Evolutionary conservation across 2,888 invertebrate species (phyloP).

Genomic region (Cylindroiulus punctatus): DNA sequence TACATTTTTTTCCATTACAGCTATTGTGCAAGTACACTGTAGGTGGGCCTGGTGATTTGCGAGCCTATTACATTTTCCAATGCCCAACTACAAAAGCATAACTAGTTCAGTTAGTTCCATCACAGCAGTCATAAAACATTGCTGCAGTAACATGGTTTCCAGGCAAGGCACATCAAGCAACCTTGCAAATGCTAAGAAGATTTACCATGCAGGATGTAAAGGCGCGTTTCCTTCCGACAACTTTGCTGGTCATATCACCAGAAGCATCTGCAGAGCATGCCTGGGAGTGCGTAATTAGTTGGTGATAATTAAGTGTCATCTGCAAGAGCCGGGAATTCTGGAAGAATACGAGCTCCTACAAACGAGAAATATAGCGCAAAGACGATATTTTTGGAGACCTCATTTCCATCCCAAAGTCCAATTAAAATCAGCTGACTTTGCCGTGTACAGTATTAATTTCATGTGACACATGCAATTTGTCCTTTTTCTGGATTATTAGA

Average conservation of each 20-base stretch:
- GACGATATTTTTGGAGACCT: too few species aligned
- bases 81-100: background rate
- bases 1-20: background rate
- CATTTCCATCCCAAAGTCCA: too few species aligned
- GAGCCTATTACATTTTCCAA: background rate
- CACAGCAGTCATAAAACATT: background rate
- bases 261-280: background rate
- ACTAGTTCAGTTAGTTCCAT: background rate
- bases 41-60: background rate
- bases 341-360: background rate
- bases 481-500: too few species aligned
- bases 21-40: background rate
- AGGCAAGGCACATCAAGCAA: background rate
- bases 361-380: too few species aligned
- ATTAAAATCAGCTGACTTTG: too few species aligned
- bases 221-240: background rate
- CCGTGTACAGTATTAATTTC: too few species aligned
- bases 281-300: slow-evolving; percentile 3
- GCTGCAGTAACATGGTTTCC: background rate
- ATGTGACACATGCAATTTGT: too few species aligned
- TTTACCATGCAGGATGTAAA: background rate
- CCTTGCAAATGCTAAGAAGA: background rate
- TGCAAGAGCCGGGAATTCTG: background rate
- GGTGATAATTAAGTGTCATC: background rate
- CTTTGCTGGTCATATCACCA: background rate